Base-by-base conservation (phyloP, 2,797 vertebrate species). In the Myripristis jacobus region DNA sequence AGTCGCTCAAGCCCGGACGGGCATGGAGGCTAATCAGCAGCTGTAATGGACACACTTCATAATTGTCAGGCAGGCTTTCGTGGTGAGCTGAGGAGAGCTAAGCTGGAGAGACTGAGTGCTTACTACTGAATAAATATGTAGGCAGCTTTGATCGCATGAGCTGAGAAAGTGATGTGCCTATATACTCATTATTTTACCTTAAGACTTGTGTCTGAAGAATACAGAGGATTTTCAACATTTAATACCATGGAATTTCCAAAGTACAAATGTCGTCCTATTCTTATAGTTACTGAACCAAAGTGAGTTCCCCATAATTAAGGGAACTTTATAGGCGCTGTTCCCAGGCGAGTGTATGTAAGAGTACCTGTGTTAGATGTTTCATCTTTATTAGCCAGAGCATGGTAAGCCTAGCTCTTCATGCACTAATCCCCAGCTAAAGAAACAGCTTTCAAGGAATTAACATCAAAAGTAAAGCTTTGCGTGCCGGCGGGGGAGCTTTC, bases 371-470 rank as follows among this genome's bases (percentile, higher is more conserved):
- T 93, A 91, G 90, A 94, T 93, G 92, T 94, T 93, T 94, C 93
- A 94, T 95, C 93, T 94, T 94, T 94, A 95, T 95, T 94, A 95
- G 93, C 92, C 88, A 81, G 78, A 90, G 92, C 90, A 90, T 92
- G 92, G 91, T 94, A 94, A 95, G 92, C 93, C 90, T 73, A 76
- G 93, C 94, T 94, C 93, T 93, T 93, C 92, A 88, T 90, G 86
- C 92, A 85, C 89, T 95, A 95, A 95, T 95, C 94, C 94, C 91
- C 91, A 93, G 93, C 93, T 95, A 94, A 94, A 93, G 93, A 95
- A 94, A 94, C 93, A 94, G 94, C 93, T 95, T 95, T 95, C 92
- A 93, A 94, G 93, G 93, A 95, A 94, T 94, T 95, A 95, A 93
- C 93, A 94, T 95, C 93, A 94, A 94, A 94, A 94, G 94, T 93